phyloP scores from a whole-genome alignment of 1,140 invertebrate species.

The Procambarus virginalis region DNA sequence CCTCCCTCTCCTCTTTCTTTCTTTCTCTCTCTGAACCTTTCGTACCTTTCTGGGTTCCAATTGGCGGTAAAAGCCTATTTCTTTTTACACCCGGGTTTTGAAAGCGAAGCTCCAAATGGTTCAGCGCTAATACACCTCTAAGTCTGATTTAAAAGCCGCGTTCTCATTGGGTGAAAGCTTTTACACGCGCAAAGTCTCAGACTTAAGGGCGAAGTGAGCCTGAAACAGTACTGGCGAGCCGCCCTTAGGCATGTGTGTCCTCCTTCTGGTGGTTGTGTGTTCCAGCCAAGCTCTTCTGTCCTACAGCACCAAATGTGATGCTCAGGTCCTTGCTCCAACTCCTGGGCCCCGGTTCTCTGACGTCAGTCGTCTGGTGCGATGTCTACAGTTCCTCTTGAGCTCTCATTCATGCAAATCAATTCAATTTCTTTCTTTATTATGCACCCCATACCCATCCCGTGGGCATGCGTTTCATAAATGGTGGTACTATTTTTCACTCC shows the following conservation, averaged over 20 bases:
- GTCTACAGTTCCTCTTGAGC: too few species aligned
- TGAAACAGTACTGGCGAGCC: background rate
- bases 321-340: too few species aligned
- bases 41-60: background rate
- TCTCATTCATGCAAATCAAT: too few species aligned
- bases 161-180: slow-evolving; percentile 20
- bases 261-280: background rate
- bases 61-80: slow-evolving; percentile 12
- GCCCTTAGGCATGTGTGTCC: background rate
- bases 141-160: background rate
- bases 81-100: background rate
- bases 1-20: background rate
- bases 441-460: too few species aligned
- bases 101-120: slow-evolving; percentile 20
- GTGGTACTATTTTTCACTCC: too few species aligned
- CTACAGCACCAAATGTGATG: too few species aligned
- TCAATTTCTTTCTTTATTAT: too few species aligned
- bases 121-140: slow-evolving; percentile 27
- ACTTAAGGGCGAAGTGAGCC: background rate
- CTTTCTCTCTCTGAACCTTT: background rate
- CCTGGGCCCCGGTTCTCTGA: too few species aligned
- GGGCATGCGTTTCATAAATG: too few species aligned
- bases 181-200: background rate
- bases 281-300: too few species aligned
- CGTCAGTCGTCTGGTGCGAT: too few species aligned